Percentiles rank a stretch among this genome's conserved stretches.
Evolutionary conservation across 2,113 vertebrate genomes (phyloP).

Genomic region (Ceratotherium simum): DNA sequence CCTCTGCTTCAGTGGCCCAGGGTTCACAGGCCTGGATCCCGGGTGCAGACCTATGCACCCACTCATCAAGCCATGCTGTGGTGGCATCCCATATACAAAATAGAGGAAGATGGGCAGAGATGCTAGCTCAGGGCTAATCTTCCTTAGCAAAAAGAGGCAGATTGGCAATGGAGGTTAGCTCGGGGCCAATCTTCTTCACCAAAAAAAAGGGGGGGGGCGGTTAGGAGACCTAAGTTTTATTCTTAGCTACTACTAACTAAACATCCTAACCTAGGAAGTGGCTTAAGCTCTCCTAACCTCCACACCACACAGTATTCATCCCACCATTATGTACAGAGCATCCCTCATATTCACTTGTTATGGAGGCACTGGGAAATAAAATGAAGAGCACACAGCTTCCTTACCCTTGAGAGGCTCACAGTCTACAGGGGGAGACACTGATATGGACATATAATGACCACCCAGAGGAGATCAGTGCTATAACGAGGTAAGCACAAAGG

Average conservation of each 20-base stretch:
- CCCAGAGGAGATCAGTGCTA: neutral
- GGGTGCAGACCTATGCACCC: too few species aligned
- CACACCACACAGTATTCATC: fast-evolving
- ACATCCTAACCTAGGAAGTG: neutral
- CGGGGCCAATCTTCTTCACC: too few species aligned
- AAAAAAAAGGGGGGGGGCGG: neutral
- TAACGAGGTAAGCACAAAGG: neutral
- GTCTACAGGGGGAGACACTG: too few species aligned
- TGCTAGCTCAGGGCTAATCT: too few species aligned
- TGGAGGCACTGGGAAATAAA: neutral
- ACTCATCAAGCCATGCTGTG: too few species aligned
- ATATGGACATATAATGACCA: neutral
- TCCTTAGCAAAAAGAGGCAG: too few species aligned
- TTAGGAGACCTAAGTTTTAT: neutral
- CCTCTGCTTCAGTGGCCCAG: too few species aligned
- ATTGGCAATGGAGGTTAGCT: too few species aligned
- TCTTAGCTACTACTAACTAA: neutral
- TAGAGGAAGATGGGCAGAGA: too few species aligned
- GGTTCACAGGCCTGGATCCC: too few species aligned
- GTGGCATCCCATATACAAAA: too few species aligned
- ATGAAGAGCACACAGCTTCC: neutral
- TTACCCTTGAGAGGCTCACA: neutral
- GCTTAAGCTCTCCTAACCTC: neutral
- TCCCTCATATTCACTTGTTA: neutral
- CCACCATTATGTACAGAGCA: neutral